These are phyloP conservation scores for Pygocentrus nattereri DNA, from an alignment of 2,797 vertebrate species.

Conservation along the genomic window DNA sequence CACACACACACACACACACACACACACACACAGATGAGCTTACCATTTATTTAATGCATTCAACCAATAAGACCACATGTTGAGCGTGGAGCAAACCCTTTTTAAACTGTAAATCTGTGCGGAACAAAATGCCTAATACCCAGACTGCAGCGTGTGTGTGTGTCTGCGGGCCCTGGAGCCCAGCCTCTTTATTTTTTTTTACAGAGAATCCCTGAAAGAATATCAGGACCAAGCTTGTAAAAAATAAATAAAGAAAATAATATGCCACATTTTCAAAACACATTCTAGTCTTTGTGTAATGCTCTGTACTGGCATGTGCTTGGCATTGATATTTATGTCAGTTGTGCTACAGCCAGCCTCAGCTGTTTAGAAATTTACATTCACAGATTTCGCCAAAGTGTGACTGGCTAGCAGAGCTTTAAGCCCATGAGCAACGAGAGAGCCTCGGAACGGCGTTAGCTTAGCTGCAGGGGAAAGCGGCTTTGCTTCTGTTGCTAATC, in stretches of 20 bases:
- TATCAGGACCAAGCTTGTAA: not conserved
- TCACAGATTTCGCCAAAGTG: constrained; percentile 12
- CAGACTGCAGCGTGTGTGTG: too few relatives aligned
- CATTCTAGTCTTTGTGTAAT: not conserved
- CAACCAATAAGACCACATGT: constrained; percentile 16
- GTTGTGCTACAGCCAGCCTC: not conserved
- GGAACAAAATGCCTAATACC: not conserved
- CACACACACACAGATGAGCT: not conserved
- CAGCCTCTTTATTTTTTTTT: not conserved
- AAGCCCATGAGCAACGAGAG: constrained; percentile 5
- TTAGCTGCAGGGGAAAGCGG: constrained; percentile 5
- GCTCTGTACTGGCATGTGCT: not conserved
- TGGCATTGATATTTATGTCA: constrained; percentile 11
- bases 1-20: not conserved
- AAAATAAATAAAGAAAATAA: not conserved
- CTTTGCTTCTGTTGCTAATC: constrained; percentile 35
- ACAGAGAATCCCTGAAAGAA: not conserved
- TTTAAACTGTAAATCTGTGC: constrained; percentile 14
- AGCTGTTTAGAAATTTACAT: constrained; percentile 18
- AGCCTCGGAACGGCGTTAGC: constrained; percentile 10
- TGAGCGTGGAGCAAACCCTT: not conserved
- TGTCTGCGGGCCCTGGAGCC: not conserved
- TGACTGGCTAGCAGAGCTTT: not conserved
- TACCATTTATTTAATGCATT: constrained; percentile 10
- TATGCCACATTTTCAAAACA: not conserved